Percentiles rank a stretch among this genome's conserved stretches.
These are phyloP conservation scores for Drosophila funebris DNA, from an alignment of 1,140 invertebrate species.

Conservation along the genomic window DNA sequence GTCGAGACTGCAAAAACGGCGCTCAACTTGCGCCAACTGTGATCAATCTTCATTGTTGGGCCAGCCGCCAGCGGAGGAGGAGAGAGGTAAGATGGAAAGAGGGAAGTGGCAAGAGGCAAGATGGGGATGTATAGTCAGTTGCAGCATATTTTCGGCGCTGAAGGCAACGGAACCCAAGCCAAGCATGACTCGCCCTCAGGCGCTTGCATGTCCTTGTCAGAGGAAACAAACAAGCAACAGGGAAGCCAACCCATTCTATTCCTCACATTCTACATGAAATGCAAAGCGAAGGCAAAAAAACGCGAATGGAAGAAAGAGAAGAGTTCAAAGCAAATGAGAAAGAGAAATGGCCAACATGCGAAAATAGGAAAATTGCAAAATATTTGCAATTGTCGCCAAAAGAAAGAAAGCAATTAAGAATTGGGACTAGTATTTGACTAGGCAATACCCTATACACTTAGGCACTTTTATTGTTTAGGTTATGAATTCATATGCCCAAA, in stretches of 20 bases:
- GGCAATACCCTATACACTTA: background rate
- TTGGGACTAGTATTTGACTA: background rate
- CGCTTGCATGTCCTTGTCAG: slow-evolving; percentile 41
- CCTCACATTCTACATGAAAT: slow-evolving; percentile 4
- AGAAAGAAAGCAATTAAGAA: background rate
- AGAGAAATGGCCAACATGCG: slow-evolving; percentile 35
- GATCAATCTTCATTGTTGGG: slow-evolving; percentile 71
- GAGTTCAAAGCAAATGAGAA: slow-evolving; percentile 20
- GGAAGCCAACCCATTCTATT: slow-evolving; percentile 4
- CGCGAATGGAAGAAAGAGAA: slow-evolving; percentile 18
- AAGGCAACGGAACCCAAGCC: slow-evolving; percentile 46
- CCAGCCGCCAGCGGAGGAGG: background rate
- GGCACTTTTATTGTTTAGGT: no score
- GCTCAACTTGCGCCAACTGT: slow-evolving; percentile 65
- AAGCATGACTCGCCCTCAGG: slow-evolving; percentile 48
- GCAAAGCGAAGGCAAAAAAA: slow-evolving; percentile 21
- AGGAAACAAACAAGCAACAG: slow-evolving; percentile 35
- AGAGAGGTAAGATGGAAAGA: background rate
- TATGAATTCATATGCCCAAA: no score
- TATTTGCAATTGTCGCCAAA: slow-evolving; percentile 75
- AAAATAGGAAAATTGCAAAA: slow-evolving; percentile 71
- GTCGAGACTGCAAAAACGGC: slow-evolving; percentile 57
- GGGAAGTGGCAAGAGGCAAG: background rate
- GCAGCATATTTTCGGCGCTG: slow-evolving; percentile 62
- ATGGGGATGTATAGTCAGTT: slow-evolving; percentile 43